phyloP scores from a whole-genome alignment of 2,888 invertebrate genomes.

The Patella caerulea region DNA sequence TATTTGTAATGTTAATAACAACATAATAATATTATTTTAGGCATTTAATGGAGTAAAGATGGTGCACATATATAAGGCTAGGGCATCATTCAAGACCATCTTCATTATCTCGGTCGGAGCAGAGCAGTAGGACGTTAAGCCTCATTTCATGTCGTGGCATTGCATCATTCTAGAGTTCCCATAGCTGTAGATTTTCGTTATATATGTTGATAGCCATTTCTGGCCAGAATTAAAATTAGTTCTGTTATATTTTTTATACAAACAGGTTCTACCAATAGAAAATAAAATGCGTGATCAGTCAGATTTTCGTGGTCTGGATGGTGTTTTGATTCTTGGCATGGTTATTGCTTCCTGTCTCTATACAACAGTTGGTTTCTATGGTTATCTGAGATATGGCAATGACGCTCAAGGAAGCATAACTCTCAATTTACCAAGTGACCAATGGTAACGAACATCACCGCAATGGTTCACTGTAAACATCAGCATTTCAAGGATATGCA shows the following conservation, averaged over 20 bases:
- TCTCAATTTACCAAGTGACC: slow-evolving; percentile 80
- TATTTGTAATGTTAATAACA: no score
- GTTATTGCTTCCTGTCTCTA: slow-evolving; percentile 86
- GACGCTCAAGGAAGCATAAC: slow-evolving; percentile 87
- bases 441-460: slow-evolving; percentile 41
- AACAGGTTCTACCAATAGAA: slow-evolving; percentile 90
- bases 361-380: slow-evolving; percentile 90
- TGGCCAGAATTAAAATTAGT: no score
- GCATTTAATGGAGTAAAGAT: no score
- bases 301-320: slow-evolving; percentile 87
- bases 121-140: background rate
- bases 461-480: no score
- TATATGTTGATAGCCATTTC: no score
- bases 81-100: no score
- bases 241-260: background rate
- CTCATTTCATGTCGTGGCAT: background rate
- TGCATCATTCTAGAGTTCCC: background rate
- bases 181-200: no score
- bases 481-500: no score
- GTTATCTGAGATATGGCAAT: slow-evolving; percentile 91
- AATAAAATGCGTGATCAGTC: slow-evolving; percentile 91
- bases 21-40: no score
- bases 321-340: slow-evolving; percentile 88
- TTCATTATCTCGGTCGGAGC: background rate
- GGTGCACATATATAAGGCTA: no score